These are phyloP conservation scores for Sphaeramia orbicularis DNA, from an alignment of 2,797 vertebrate species.

Conservation along the genomic window DNA sequence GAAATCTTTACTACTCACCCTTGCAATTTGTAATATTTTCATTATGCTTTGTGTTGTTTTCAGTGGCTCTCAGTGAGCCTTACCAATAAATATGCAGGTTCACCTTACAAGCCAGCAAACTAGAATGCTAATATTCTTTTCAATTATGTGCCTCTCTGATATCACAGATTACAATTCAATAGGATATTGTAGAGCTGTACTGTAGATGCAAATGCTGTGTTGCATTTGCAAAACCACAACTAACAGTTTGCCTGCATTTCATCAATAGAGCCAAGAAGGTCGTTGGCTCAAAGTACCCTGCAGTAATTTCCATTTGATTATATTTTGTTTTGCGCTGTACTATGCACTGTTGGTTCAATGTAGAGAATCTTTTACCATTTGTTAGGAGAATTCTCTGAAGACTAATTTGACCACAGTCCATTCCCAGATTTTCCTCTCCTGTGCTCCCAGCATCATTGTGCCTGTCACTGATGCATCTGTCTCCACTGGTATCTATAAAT, in stretches of 20 bases:
- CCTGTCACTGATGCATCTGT: constrained; percentile 79
- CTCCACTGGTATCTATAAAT: constrained; percentile 84
- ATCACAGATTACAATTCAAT: constrained; percentile 63
- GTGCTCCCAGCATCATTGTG: constrained; percentile 63
- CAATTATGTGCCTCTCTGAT: constrained; percentile 56
- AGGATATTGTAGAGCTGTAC: constrained; percentile 54
- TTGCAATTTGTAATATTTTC: constrained; percentile 16
- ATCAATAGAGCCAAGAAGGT: constrained; percentile 71
- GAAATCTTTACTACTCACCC: constrained; percentile 12
- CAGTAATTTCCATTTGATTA: constrained; percentile 75
- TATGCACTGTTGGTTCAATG: constrained; percentile 44
- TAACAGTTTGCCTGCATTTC: constrained; percentile 55
- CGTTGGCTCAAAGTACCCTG: constrained; percentile 67
- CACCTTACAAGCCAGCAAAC: constrained; percentile 45
- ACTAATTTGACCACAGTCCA: constrained; percentile 63
- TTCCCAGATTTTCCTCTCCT: constrained; percentile 55
- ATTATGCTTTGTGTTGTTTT: constrained; percentile 28
- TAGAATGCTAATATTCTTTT: constrained; percentile 62
- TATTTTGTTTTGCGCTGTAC: constrained; percentile 61
- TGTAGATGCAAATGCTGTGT: constrained; percentile 65
- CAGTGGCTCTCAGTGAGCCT: background rate
- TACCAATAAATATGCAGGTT: constrained; percentile 49
- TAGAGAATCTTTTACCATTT: constrained; percentile 62
- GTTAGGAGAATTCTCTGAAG: constrained; percentile 68
- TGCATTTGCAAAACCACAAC: constrained; percentile 38